phyloP scores from a whole-genome alignment of 2,888 invertebrate species.

The Philereme transversata region DNA sequence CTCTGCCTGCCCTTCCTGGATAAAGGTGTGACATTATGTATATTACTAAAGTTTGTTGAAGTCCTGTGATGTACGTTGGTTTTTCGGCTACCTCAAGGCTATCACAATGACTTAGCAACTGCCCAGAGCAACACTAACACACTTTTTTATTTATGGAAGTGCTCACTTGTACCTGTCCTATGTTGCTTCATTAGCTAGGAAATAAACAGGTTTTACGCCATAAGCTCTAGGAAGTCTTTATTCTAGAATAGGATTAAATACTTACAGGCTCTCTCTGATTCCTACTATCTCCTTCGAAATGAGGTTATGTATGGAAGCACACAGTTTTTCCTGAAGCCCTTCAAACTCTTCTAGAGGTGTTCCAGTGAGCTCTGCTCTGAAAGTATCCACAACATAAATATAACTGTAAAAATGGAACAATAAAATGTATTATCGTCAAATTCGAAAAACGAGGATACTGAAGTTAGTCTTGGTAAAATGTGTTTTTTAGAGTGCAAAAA shows the following conservation, averaged over 20 bases:
- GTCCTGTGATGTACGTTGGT: too few relatives aligned
- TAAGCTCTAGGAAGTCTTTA: too few relatives aligned
- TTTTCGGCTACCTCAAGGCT: too few relatives aligned
- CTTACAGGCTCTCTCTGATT: constrained; percentile 72
- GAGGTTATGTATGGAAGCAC: constrained; percentile 66
- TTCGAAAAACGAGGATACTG: constrained; percentile 1
- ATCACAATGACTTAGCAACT: too few relatives aligned
- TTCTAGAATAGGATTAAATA: constrained; percentile 26
- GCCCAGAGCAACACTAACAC: too few relatives aligned
- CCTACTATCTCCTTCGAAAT: constrained; percentile 69
- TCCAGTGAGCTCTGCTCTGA: constrained; percentile 69
- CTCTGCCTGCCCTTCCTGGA: too few relatives aligned
- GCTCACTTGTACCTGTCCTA: too few relatives aligned
- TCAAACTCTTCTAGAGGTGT: constrained; percentile 74
- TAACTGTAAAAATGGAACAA: constrained; percentile 7
- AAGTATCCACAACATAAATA: constrained; percentile 37
- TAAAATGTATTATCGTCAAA: neutral
- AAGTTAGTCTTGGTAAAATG: neutral
- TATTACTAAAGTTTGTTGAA: too few relatives aligned
- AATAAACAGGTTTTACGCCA: too few relatives aligned
- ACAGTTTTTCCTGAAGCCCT: constrained; percentile 67
- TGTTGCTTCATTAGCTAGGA: too few relatives aligned
- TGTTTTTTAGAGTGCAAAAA: constrained; percentile 26
- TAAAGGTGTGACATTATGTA: too few relatives aligned
- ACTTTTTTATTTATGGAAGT: too few relatives aligned